These are phyloP conservation scores for Pelobates cultripes DNA, from an alignment of 2,797 vertebrate species.

Conservation along the genomic window DNA sequence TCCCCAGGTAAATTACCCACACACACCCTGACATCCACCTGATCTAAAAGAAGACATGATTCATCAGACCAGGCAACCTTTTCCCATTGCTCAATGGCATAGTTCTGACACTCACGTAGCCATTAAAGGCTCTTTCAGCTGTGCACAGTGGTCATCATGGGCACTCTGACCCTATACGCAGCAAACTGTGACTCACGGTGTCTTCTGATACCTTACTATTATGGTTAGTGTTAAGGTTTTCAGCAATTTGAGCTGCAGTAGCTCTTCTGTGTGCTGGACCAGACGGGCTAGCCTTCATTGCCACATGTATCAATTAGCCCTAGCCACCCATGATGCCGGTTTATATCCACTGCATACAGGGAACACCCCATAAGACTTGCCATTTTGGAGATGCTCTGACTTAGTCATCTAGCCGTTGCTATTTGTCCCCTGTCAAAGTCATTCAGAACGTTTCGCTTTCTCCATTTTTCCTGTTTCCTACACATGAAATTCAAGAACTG, in stretches of 20 bases:
- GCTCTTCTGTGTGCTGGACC: not conserved
- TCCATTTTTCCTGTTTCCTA: slow-evolving; percentile 18
- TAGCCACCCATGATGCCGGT: not conserved
- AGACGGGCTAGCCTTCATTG: not conserved
- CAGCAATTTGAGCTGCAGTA: not conserved
- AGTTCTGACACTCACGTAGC: not conserved
- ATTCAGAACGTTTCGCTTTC: slow-evolving; percentile 14
- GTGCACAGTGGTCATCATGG: too few species aligned
- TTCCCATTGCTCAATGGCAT: not conserved
- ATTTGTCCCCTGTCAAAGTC: too few species aligned
- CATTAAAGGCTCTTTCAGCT: not conserved
- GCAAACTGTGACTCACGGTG: not conserved
- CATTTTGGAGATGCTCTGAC: slow-evolving; percentile 26
- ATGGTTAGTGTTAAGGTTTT: not conserved
- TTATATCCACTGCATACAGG: slow-evolving; percentile 11
- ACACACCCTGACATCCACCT: not conserved
- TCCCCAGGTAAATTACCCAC: not conserved
- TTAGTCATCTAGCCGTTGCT: slow-evolving; percentile 19
- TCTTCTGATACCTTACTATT: not conserved
- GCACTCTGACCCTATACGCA: not conserved
- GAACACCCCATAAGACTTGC: slow-evolving; percentile 18
- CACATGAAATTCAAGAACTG: slow-evolving; percentile 9
- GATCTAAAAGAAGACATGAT: not conserved
- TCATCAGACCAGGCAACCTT: not conserved
- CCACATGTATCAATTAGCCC: not conserved